Evolutionary conservation across 2,888 invertebrate species (phyloP).

Genomic region (Chaetoderma sp.): DNA sequence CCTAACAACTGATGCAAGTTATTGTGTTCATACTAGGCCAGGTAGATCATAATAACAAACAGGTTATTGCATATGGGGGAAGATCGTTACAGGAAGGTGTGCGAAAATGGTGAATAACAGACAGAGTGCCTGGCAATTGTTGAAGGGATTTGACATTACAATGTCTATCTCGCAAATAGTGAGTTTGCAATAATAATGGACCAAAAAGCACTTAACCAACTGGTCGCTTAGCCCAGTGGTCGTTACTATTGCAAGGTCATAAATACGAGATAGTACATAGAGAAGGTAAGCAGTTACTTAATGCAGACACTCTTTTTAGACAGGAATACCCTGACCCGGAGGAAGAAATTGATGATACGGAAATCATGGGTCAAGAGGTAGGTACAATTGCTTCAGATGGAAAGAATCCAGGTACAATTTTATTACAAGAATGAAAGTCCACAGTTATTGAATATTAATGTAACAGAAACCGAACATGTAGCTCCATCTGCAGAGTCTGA

Average conservation of each 20-base stretch:
- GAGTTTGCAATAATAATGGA: conserved; percentile 34
- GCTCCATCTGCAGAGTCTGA: too few relatives aligned
- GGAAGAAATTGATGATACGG: background rate
- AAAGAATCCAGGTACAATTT: too few relatives aligned
- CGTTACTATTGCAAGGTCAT: conserved; percentile 35
- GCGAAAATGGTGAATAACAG: conserved; percentile 23
- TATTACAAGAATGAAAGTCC: too few relatives aligned
- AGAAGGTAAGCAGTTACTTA: conserved; percentile 25
- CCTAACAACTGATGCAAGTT: conserved; percentile 39
- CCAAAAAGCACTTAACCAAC: conserved; percentile 22
- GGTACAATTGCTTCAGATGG: background rate
- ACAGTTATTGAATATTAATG: too few relatives aligned
- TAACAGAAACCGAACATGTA: background rate
- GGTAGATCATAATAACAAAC: conserved; percentile 11
- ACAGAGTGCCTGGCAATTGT: conserved; percentile 37
- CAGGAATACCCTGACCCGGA: background rate
- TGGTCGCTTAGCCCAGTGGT: conserved; percentile 35
- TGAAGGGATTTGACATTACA: conserved; percentile 31
- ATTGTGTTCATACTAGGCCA: conserved; percentile 39
- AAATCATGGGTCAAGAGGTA: too few relatives aligned
- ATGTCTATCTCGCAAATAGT: conserved; percentile 23
- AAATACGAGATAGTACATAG: conserved; percentile 27
- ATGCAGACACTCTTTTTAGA: conserved; percentile 29
- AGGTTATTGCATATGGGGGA: conserved; percentile 35
- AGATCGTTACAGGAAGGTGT: conserved; percentile 24